These are phyloP conservation scores for Champsocephalus gunnari DNA, from an alignment of 2,797 vertebrate genomes.

Conservation along the genomic window DNA sequence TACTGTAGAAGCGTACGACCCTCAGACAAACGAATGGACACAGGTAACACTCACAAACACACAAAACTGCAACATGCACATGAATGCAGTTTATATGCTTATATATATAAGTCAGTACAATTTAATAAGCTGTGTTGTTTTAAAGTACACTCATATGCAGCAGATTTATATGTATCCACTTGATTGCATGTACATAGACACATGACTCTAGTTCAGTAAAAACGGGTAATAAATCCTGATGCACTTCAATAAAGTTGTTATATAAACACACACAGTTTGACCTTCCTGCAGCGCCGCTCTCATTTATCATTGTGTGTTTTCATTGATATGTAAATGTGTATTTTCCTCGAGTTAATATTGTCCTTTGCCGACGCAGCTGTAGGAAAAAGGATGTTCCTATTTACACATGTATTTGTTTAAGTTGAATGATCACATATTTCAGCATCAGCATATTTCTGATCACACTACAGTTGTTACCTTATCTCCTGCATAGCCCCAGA, in stretches of 20 bases:
- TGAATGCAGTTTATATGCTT: conserved; percentile 3
- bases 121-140: conserved; percentile 4
- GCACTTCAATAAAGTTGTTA: conserved; percentile 9
- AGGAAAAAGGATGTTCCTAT: conserved; percentile 14
- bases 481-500: conserved; percentile 43
- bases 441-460: conserved; percentile 18
- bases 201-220: conserved; percentile 6
- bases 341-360: conserved; percentile 57
- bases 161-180: conserved; percentile 1
- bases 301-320: conserved; percentile 25
- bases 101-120: neutral
- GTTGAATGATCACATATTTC: conserved; percentile 32
- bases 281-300: conserved; percentile 39
- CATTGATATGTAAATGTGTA: conserved; percentile 58
- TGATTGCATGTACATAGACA: neutral
- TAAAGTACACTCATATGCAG: neutral
- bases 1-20: conserved; percentile 96
- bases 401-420: conserved; percentile 9
- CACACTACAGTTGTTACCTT: conserved; percentile 44
- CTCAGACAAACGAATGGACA: conserved; percentile 98
- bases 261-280: conserved; percentile 42
- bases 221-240: conserved; percentile 21
- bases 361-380: conserved; percentile 42
- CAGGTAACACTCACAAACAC: conserved; percentile 84
- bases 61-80: neutral